Evolutionary conservation across 2,888 invertebrate species (phyloP), one percentile per base, ranked within the genome.

Genomic region (Apodemia duryi): DNA sequence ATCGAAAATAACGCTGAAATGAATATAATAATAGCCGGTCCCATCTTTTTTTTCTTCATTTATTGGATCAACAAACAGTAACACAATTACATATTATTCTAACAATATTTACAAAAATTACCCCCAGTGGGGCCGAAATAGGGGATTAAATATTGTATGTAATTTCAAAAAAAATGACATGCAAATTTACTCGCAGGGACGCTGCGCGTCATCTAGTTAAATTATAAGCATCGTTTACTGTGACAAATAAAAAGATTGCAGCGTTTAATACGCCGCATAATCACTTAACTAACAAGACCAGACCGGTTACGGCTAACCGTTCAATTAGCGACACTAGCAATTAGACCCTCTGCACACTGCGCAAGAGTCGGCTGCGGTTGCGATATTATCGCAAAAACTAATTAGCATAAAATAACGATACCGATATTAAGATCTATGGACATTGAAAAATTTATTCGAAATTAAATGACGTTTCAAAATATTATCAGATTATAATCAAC

Each of bases 301-400:
- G 73, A 77, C 82, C 80, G 81, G 83, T 83, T 79, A 46, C 49
- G 13, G 79, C 76, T 81, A 82, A 85, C 81, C 83, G 83, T 84
- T 84, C 85, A 88, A 86, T 88, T 88, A 88, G 83, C 77, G 79
- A 81, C 77, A 78, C 78, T 74, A 75, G 76, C 83, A 85, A 86
- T 88, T 87, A 88, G 81, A 76, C 71, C 66, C 70, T 75, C 81
- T 81, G 75, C 82, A 82, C 79, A 81, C 78, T 72, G 74, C 57
- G 29, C 57, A 13, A 35, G 32, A 60, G 57, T 32, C 7, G n/a
- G 57, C 32, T 10, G 57, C 57, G 57, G 13, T 60, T 21, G 7
- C 49, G 49, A 51, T 51, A 51, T 51, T 51, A 51, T 51, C 49
- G 49, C 49, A 21, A 46, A 21, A 11, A 51, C 49, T 21, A 13